These are phyloP conservation scores for Motacilla tschutschensis DNA, from an alignment of 2,113 vertebrate genomes.

Conservation along the genomic window DNA sequence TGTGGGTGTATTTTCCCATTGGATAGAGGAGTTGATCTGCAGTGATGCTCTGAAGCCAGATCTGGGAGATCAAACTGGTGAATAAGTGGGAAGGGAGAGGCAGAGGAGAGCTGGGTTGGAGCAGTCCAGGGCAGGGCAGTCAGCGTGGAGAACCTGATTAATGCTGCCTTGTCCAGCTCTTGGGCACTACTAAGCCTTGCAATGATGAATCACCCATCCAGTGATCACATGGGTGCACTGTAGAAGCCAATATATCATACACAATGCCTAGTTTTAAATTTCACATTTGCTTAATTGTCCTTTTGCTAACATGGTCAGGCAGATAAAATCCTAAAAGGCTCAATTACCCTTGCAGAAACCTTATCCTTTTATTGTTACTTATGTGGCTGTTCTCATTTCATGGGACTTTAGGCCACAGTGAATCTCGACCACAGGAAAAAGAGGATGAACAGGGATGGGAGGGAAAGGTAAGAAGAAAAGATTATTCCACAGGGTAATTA, in stretches of 20 bases:
- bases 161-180: neutral
- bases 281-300: neutral
- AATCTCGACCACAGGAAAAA: neutral
- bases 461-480: neutral
- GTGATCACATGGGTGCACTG: neutral
- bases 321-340: conserved; percentile 23
- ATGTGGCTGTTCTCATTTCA: neutral
- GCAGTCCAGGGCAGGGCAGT: neutral
- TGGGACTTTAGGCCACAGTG: neutral
- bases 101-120: neutral
- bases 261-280: neutral
- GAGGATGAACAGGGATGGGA: neutral
- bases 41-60: neutral
- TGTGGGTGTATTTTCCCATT: neutral
- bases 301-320: neutral
- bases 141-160: neutral
- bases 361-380: neutral
- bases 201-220: neutral
- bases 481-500: neutral
- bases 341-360: neutral
- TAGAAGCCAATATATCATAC: neutral
- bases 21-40: neutral
- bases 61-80: neutral
- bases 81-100: neutral
- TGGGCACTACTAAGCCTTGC: neutral